Conservation (phyloP, 2,888 invertebrate species). For the Smittia aterrima region DNA sequence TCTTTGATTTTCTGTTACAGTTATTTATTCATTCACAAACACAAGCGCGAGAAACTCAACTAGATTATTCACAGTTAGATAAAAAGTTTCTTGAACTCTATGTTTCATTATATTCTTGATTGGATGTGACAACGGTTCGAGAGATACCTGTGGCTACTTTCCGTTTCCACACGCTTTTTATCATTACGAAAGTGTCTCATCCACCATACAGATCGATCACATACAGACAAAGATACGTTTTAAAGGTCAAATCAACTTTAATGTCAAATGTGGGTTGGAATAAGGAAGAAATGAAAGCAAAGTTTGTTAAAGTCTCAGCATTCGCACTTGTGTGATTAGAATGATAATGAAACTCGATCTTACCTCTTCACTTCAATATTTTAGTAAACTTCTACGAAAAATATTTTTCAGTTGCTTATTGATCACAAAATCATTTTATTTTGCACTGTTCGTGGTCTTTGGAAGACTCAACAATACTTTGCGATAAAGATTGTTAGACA, state of each 20-base stretch:
- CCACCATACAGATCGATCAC: background rate
- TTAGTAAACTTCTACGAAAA: too few relatives aligned
- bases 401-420: too few relatives aligned
- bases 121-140: background rate
- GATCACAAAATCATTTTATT: too few relatives aligned
- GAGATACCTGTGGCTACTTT: background rate
- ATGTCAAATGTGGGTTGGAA: conserved; percentile 1
- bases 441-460: too few relatives aligned
- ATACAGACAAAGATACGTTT: conserved; percentile 21
- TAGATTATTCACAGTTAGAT: background rate
- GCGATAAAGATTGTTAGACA: too few relatives aligned
- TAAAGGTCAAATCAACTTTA: conserved; percentile 34
- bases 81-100: conserved; percentile 20
- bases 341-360: too few relatives aligned
- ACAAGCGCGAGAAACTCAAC: background rate
- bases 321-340: too few relatives aligned
- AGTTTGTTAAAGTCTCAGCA: too few relatives aligned
- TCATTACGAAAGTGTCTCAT: background rate
- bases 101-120: background rate
- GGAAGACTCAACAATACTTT: too few relatives aligned
- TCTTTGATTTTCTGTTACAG: conserved; percentile 6
- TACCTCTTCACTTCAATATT: too few relatives aligned
- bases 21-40: background rate
- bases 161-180: background rate
- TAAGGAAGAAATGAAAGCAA: too few relatives aligned